Conservation (phyloP, 2,113 vertebrate species). For the Scolopax mira region DNA sequence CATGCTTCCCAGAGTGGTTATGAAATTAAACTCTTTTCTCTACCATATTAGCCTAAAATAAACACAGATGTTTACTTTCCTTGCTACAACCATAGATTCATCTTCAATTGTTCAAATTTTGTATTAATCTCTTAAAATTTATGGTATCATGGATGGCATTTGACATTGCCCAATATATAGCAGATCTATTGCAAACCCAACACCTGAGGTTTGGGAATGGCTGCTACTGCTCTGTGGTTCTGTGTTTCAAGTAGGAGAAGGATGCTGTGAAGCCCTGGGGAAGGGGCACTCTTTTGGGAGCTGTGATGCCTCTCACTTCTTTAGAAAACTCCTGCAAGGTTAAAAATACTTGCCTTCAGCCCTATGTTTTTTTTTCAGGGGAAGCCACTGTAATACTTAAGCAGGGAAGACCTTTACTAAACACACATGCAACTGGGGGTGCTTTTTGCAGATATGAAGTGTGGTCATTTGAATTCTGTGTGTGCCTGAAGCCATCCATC, state of each 20-base stretch:
- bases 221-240: background rate
- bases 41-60: constrained; percentile 37
- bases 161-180: background rate
- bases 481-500: background rate
- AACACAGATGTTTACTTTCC: constrained; percentile 25
- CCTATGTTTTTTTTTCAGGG: background rate
- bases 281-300: background rate
- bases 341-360: background rate
- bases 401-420: background rate
- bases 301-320: background rate
- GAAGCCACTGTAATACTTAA: background rate
- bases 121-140: background rate
- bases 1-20: constrained; percentile 39
- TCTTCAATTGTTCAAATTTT: background rate
- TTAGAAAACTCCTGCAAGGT: background rate
- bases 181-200: background rate
- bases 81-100: background rate
- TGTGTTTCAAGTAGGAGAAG: background rate
- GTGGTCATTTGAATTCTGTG: background rate
- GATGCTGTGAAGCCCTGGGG: background rate
- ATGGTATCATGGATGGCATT: background rate
- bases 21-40: constrained; percentile 58
- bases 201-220: background rate
- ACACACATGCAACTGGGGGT: accelerated
- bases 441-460: background rate